phyloP scores from a whole-genome alignment of 2,888 invertebrate genomes.

The Gortyna flavago region DNA sequence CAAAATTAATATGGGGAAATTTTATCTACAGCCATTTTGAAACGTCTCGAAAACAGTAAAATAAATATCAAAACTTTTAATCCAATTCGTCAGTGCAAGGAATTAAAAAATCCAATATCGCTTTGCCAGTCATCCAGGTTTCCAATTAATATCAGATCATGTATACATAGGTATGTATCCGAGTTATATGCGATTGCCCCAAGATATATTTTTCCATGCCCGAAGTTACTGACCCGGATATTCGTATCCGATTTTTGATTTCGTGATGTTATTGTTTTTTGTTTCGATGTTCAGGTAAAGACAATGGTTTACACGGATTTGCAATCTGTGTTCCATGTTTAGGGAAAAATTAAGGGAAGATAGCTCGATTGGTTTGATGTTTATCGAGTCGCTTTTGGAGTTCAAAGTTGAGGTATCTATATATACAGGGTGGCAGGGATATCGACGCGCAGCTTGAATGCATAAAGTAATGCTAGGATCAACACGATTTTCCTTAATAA shows the following conservation, averaged over 20 bases:
- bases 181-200: conserved; percentile 9
- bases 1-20: conserved; percentile 2
- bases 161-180: not conserved
- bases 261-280: conserved; percentile 15
- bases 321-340: not conserved
- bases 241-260: conserved; percentile 23
- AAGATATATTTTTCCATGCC: conserved; percentile 21
- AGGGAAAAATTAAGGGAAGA: not conserved
- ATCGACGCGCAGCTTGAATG: no score
- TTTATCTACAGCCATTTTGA: not conserved
- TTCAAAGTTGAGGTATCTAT: not conserved
- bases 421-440: no score
- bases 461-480: no score
- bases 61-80: conserved; percentile 50
- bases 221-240: conserved; percentile 24
- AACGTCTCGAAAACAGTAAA: conserved; percentile 15
- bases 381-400: not conserved
- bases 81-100: conserved; percentile 26
- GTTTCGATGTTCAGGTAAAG: not conserved
- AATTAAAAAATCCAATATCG: conserved; percentile 47
- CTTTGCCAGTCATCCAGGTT: conserved; percentile 26
- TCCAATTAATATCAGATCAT: conserved; percentile 54
- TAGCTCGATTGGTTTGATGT: not conserved
- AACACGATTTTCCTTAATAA: no score
- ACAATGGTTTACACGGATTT: conserved; percentile 9